Base-by-base conservation (phyloP, 2,797 vertebrate genomes). In the Protosalanx chinensis region DNA sequence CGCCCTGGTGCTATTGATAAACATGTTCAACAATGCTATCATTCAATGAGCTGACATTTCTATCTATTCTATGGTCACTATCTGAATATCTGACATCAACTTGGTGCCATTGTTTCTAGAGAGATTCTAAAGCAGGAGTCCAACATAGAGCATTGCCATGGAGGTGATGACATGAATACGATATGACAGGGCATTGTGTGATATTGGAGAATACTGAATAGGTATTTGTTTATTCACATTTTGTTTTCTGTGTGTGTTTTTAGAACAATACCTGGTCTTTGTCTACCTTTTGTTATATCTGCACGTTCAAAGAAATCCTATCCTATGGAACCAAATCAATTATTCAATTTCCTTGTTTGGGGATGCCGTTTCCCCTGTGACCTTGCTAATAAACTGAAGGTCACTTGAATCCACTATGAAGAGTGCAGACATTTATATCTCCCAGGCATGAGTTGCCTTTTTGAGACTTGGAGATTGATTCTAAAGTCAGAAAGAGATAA, bases 21-120 rank as follows among this genome's bases (percentile, higher is more conserved):
- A 20, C 13, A 18, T 8, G 29, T 7, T 0, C 51, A 81, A 88
- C 83, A 90, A 87, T 79, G 78, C 75, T 37, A 70, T 83, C 60
- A 85, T 91, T 90, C 77, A 86, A 56, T 30, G 32, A 63, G 61
- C 6, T 29, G 61, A 64, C 7, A 41, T 33, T 64, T 12, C 6
- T 7, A n/a, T 64, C 33, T n/a, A 18, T 29, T 37, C 1, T 18
- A 35, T 64, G 62, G 30, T 37, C n/a, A 37, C 15, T 18, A 37
- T 64, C 8, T 6, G 30, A 33, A 35, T 27, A 60, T 30, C 27
- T 60, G 58, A 60, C 20, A 60, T 7, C 27, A 60, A 13, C 58
- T 4, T 13, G 12, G 4, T 13, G 23, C 23, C 58, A 30, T 10
- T 6, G 58, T 60, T 60, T 60, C 58, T 8, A 29, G 58, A 59